Evolutionary conservation across 2,113 vertebrate genomes (phyloP).

Genomic region (Beaufortia kweichowensis): DNA sequence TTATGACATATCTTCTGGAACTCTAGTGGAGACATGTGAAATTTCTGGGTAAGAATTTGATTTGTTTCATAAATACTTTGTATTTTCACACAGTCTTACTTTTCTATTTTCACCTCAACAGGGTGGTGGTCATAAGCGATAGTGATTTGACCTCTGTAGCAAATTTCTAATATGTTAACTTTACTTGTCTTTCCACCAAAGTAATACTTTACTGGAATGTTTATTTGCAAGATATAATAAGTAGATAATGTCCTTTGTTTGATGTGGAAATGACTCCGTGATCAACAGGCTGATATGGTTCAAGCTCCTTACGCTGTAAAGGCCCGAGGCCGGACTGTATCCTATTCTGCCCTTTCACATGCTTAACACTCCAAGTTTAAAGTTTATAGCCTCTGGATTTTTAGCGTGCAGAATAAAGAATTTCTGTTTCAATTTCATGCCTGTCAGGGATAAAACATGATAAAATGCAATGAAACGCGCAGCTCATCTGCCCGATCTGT

Average conservation of each 20-base stretch:
- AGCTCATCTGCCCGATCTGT: conserved; percentile 54
- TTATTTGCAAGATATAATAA: neutral
- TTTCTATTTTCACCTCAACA: no score
- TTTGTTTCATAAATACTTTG: no score
- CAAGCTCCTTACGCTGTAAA: conserved; percentile 40
- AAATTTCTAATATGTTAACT: no score
- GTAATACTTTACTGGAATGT: conserved; percentile 4
- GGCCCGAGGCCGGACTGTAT: conserved; percentile 41
- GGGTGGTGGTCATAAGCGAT: no score
- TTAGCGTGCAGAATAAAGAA: conserved; percentile 51
- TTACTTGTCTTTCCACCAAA: no score
- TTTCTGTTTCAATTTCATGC: conserved; percentile 62
- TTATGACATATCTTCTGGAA: no score
- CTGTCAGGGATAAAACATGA: conserved; percentile 60
- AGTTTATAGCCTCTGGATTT: conserved; percentile 53
- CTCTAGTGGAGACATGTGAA: no score
- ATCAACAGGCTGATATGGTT: conserved; percentile 41
- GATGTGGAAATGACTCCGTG: conserved; percentile 33
- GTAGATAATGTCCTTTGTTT: conserved; percentile 24
- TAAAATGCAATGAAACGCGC: conserved; percentile 54
- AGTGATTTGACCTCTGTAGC: no score
- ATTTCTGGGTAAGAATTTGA: no score
- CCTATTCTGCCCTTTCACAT: conserved; percentile 23
- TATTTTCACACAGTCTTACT: no score
- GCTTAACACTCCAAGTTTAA: conserved; percentile 19